Conservation (phyloP, 1,140 invertebrate species). For the Papilio xuthus region DNA sequence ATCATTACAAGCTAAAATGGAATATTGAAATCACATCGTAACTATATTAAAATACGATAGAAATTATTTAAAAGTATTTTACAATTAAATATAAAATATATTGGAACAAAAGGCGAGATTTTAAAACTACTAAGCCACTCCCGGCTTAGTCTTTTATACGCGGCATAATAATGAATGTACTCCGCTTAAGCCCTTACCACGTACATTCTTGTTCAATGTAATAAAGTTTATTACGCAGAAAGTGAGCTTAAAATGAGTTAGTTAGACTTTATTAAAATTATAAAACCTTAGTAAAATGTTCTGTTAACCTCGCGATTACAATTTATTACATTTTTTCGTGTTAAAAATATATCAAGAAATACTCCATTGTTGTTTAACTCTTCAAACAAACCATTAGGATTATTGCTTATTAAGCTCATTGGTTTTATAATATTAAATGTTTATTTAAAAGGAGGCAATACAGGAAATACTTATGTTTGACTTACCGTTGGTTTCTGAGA, state of each 20-base stretch:
- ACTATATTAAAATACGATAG: not conserved
- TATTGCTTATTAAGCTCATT: not conserved
- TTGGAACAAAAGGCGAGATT: conserved; percentile 1
- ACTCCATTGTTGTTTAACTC: not conserved
- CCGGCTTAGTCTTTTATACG: conserved; percentile 3
- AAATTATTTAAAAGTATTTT: not conserved
- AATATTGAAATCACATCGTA: not conserved
- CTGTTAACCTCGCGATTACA: not conserved
- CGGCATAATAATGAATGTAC: not conserved
- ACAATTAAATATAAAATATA: not conserved
- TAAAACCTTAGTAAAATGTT: not conserved
- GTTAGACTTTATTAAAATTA: conserved; percentile 14
- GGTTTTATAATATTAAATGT: not conserved
- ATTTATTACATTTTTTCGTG: not conserved
- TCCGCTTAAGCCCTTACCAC: not conserved
- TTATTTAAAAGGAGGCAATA: not conserved
- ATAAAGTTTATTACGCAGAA: conserved; percentile 8
- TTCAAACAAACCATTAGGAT: not conserved
- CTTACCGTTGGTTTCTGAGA: too few species aligned
- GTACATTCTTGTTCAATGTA: conserved; percentile 13
- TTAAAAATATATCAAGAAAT: not conserved
- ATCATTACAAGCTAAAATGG: not conserved
- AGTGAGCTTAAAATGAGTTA: not conserved
- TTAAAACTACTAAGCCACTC: not conserved
- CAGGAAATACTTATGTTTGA: too few species aligned